Base-by-base conservation (phyloP, 2,113 vertebrate genomes). In the Montifringilla adamsi region DNA sequence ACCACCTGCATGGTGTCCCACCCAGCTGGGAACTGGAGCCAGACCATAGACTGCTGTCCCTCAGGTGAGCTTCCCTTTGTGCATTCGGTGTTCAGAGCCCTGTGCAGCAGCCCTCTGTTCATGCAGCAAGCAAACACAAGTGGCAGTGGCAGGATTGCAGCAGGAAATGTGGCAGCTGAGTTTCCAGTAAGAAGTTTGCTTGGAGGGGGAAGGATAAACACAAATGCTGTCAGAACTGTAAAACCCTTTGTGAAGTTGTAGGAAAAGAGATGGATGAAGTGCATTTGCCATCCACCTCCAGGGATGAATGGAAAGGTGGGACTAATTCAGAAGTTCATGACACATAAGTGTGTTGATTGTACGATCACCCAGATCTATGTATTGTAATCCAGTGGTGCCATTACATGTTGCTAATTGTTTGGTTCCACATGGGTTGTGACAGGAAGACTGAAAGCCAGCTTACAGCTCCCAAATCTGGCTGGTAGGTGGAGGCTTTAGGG, bases 71-170 rank as follows among this genome's bases (percentile, higher is more conserved):
- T 72, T 55, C 52, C 4, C 13, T 46, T 46, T 24, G 9, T 31
- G 8, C 1, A 0, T 43, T 64, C 0, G 0, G 11, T 7, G 6
- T 74, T 78, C 46, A 31, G 14, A 89, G 5, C 16, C 24, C 35
- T 35, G 7, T 4, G 59, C 20, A 74, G 59, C 20, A 74, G 28
- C 21, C 23, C 26, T 79, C 33, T 58, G 27, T 47, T 49, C 43
- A 11, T 30, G 31, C 28, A 41, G 10, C 6, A 24, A 56, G 22
- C 11, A 35, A 81, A 39, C 33, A 26, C 6, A 17, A 47, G 7
- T 70, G 33, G 23, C 22, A 2, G 23, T 44, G 44, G 46, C 8
- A 52, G 23, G 41, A 56, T 43, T 82, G 41, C 44, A 73, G 59
- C n/a, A 70, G 47, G 37, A 87, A 33, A 18, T 1, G 1, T 18